Base-by-base conservation (phyloP, 2,797 vertebrate species). In the Hyperoplus lanceolatus region DNA sequence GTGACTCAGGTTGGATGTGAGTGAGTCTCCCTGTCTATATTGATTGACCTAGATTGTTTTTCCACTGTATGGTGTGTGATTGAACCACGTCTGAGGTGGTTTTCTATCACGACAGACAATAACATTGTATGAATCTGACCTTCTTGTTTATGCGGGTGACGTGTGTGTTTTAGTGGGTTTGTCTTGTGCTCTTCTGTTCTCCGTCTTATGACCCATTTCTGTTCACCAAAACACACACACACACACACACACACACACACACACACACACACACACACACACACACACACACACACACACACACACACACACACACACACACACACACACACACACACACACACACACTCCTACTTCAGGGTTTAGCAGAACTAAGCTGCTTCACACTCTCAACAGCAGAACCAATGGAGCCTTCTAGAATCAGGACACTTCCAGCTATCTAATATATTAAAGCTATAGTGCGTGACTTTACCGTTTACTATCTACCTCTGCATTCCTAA, bases 311-410 rank as follows among this genome's bases (percentile, higher is more conserved):
- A 29, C 3, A 2, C 2, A 2, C 2, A 29, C 61, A 29, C 29
- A 29, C 29, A 29, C 3, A 2, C 2, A 2, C 2, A n/a, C n/a
- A n/a, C n/a, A n/a, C n/a, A 29, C 10, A 46, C 68, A 62, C 41
- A 3, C 48, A 11, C 43, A 89, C 73, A 84, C 75, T 92, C 88
- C 90, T 79, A 86, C 88, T 89, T 83, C 77, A 15, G 64, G 14
- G 16, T 55, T 8, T 21, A 73, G 70, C 39, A 41, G 50, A 66
- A 38, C 68, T 43, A 50, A 65, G 16, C 2, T 3, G 1, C 50
- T 55, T 42, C 60, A 43, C 62, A 76, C 72, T 16, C 67, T 39
- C 43, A 18, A 6, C 68, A 7, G 45, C 43, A 9, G 72, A 59
- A 79, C 14, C 1, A 81, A 72, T 3, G 39, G 39, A 57, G 62